Conservation (phyloP, 1,140 invertebrate species). For the Mylabris phalerata region DNA sequence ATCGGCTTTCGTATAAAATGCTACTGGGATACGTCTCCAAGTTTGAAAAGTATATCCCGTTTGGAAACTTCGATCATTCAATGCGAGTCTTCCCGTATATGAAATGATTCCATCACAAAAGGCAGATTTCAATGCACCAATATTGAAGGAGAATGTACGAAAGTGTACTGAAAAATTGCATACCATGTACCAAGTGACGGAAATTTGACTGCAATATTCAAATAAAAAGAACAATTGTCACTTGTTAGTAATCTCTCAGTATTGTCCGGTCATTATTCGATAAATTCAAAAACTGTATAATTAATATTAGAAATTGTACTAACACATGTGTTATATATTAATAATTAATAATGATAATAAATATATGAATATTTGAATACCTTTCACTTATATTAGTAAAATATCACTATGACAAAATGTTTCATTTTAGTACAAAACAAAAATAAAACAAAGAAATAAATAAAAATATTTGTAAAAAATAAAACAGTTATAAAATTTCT, state of each 20-base stretch:
- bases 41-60: too few species aligned
- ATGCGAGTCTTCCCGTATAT: not conserved
- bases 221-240: slow-evolving; percentile 9
- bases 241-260: slow-evolving; percentile 31
- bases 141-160: not conserved
- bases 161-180: too few species aligned
- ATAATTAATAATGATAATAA: slow-evolving; percentile 16
- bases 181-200: too few species aligned
- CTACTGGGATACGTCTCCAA: too few species aligned
- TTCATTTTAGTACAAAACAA: slow-evolving; percentile 8
- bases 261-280: slow-evolving; percentile 28
- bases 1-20: too few species aligned
- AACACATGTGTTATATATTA: slow-evolving; percentile 24
- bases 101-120: slow-evolving; percentile 12
- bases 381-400: slow-evolving; percentile 11
- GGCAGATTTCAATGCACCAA: slow-evolving; percentile 11
- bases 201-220: too few species aligned
- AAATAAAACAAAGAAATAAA: slow-evolving; percentile 13
- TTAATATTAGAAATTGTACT: slow-evolving; percentile 26
- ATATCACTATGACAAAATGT: slow-evolving; percentile 13
- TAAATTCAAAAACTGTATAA: not conserved
- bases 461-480: not conserved
- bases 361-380: slow-evolving; percentile 20
- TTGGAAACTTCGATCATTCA: too few species aligned
- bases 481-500: too few species aligned